A percentile compares a stretch with the other conserved stretches of the same genome.
phyloP scores from a whole-genome alignment of 2,113 vertebrate genomes.

The Chinchilla lanigera region DNA sequence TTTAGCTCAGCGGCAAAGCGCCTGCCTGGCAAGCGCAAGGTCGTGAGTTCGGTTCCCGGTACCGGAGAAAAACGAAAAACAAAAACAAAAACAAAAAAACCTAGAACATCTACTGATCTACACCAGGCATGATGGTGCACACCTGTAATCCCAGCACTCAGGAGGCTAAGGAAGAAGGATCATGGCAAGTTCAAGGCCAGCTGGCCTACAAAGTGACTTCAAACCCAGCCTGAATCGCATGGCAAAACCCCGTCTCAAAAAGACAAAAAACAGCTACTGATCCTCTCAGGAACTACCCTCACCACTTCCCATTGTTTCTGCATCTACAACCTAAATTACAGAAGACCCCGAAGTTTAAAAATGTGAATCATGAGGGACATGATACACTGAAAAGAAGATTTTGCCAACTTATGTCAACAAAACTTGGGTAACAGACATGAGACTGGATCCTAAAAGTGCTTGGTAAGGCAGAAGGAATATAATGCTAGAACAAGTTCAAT shows the following conservation, averaged over 20 bases:
- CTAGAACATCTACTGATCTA: not conserved
- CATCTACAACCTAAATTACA: not conserved
- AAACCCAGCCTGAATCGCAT: not conserved
- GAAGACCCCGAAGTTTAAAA: not conserved
- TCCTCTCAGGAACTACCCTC: not conserved
- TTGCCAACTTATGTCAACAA: not conserved
- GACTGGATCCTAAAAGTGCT: not conserved
- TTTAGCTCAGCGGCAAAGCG: too few relatives aligned
- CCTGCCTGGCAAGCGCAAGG: too few relatives aligned
- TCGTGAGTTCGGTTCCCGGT: too few relatives aligned
- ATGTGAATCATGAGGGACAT: not conserved
- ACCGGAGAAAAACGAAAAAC: too few relatives aligned
- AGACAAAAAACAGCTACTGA: not conserved
- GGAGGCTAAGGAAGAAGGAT: not conserved
- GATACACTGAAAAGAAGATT: not conserved
- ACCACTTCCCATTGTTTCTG: not conserved
- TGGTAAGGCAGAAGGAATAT: not conserved
- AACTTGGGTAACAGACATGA: not conserved
- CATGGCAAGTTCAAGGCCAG: not conserved
- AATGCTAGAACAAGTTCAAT: not conserved
- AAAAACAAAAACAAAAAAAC: too few relatives aligned
- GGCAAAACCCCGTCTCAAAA: not conserved
- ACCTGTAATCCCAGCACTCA: not conserved
- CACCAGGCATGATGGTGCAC: not conserved
- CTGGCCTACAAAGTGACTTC: not conserved